phyloP scores from a whole-genome alignment of 2,888 invertebrate species.

The Chrysolina americana region DNA sequence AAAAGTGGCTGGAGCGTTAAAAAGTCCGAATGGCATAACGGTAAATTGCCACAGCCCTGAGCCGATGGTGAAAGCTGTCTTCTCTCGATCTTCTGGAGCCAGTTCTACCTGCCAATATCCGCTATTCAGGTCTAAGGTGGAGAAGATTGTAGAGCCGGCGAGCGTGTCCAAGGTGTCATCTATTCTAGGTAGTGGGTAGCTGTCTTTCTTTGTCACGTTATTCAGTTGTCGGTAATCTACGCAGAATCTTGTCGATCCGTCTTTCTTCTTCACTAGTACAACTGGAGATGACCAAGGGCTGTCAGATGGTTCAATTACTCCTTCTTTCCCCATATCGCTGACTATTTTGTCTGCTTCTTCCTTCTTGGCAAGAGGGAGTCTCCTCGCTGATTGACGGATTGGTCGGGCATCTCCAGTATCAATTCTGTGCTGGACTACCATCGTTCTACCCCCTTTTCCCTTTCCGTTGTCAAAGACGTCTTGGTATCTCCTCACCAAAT shows the following conservation, averaged over 20 bases:
- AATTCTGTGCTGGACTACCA: no score
- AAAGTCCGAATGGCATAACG: slow-evolving; percentile 33
- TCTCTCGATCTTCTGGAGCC: no score
- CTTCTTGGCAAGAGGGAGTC: no score
- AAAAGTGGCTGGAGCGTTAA: neutral
- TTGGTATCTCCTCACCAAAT: no score
- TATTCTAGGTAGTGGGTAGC: neutral
- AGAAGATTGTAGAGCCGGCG: neutral
- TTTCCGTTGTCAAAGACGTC: no score
- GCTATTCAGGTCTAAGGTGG: neutral
- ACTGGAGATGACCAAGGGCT: no score
- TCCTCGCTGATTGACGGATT: no score
- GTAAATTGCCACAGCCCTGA: slow-evolving; percentile 52
- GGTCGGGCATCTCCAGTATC: no score
- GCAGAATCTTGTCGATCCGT: neutral
- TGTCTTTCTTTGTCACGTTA: neutral
- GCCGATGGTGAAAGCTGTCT: slow-evolving; percentile 50
- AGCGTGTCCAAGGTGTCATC: neutral
- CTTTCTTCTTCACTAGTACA: neutral
- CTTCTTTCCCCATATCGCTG: no score
- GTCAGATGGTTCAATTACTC: no score
- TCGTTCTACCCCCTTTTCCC: no score
- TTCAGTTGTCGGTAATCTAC: neutral
- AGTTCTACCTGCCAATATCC: neutral
- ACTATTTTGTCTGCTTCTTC: neutral